These are phyloP conservation scores for Phodopus roborovskii DNA, from an alignment of 2,113 vertebrate genomes.

Conservation along the genomic window DNA sequence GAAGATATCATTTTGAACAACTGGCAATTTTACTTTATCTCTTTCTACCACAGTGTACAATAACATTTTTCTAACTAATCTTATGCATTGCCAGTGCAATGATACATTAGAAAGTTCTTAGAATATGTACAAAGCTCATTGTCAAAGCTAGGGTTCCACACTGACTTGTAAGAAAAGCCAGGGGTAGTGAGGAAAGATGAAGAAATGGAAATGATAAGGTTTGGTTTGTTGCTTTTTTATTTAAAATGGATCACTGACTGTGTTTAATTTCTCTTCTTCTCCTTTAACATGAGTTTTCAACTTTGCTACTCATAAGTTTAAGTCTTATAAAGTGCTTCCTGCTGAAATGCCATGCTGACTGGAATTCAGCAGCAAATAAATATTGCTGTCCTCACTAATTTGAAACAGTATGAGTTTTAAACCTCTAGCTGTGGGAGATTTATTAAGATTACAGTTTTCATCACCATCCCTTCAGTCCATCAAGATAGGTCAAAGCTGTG, in stretches of 20 bases:
- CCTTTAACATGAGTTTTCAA: slow-evolving; percentile 73
- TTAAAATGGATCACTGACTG: slow-evolving; percentile 54
- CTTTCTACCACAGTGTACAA: not conserved
- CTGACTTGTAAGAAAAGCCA: slow-evolving; percentile 18
- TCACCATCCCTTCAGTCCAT: slow-evolving; percentile 82
- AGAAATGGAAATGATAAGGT: not conserved
- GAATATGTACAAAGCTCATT: slow-evolving; percentile 19
- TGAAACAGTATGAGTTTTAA: slow-evolving; percentile 88
- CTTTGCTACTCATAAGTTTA: slow-evolving; percentile 82
- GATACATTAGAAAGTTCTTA: not conserved
- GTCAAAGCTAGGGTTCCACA: not conserved
- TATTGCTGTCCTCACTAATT: slow-evolving; percentile 89
- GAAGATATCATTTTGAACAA: not conserved
- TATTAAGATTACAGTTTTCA: slow-evolving; percentile 88
- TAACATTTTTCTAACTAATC: not conserved
- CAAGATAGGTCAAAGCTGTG: slow-evolving; percentile 82
- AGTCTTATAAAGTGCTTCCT: slow-evolving; percentile 85
- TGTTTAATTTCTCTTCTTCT: slow-evolving; percentile 63
- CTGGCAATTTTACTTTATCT: not conserved
- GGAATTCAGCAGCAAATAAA: slow-evolving; percentile 87
- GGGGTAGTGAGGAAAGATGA: not conserved
- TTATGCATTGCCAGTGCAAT: not conserved
- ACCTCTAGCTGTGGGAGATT: slow-evolving; percentile 85
- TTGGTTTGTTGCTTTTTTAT: slow-evolving; percentile 43
- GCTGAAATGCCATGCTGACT: slow-evolving; percentile 85